Evolutionary conservation across 64 coral and sea anemone species (phyloP).

Genomic region (Pachyseris speciosa): DNA sequence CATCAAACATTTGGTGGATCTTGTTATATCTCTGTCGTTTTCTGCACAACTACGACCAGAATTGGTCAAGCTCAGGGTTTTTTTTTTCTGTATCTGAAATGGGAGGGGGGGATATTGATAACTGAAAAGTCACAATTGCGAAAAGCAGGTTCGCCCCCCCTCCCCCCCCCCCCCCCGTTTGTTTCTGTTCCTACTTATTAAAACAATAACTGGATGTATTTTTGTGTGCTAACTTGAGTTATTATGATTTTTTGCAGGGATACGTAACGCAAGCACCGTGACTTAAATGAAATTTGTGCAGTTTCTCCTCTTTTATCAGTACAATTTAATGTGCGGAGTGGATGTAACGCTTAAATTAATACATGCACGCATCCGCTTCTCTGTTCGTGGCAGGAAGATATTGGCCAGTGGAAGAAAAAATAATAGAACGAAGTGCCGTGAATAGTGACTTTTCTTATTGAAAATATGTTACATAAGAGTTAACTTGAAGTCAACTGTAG

Average conservation of each 20-base stretch:
- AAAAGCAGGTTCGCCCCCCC: too few species aligned
- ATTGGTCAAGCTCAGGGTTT: too few species aligned
- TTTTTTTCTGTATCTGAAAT: too few species aligned
- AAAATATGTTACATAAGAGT: not conserved
- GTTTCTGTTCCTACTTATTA: too few species aligned
- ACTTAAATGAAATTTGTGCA: not conserved
- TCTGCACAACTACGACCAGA: too few species aligned
- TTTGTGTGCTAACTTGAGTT: not conserved
- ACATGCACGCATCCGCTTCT: not conserved
- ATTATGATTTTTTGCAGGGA: slow-evolving; percentile 12
- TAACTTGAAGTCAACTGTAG: not conserved
- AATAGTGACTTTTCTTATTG: not conserved
- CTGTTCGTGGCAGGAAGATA: not conserved
- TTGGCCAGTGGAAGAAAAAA: not conserved
- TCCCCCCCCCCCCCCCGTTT: too few species aligned
- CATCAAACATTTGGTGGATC: too few species aligned
- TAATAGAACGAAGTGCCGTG: not conserved
- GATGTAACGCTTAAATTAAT: not conserved
- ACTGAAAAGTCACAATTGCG: too few species aligned
- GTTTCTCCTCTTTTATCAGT: not conserved
- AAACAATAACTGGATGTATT: too few species aligned
- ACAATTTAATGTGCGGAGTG: not conserved
- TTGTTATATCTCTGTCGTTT: too few species aligned
- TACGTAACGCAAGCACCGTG: not conserved
- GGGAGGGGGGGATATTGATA: too few species aligned